These are phyloP conservation scores for Pogonophryne albipinna DNA, from an alignment of 2,797 vertebrate species.

Conservation along the genomic window DNA sequence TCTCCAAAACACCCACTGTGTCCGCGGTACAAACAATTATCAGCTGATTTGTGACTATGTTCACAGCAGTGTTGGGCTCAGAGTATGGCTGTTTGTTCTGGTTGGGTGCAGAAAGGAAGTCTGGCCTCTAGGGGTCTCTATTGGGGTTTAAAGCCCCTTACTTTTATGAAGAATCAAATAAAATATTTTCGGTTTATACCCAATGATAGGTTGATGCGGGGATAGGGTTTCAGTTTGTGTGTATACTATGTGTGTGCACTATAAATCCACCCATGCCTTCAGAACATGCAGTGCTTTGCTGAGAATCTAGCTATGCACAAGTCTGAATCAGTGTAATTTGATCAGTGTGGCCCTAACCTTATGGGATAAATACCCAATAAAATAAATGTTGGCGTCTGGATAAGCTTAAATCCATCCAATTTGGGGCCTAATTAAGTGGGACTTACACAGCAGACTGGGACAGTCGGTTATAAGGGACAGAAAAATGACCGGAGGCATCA, in stretches of 20 bases:
- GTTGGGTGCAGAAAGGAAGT: slow-evolving; percentile 12
- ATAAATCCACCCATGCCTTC: slow-evolving; percentile 17
- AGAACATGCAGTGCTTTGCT: slow-evolving; percentile 32
- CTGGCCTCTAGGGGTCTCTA: slow-evolving; percentile 44
- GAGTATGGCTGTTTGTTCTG: not conserved
- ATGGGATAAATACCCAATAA: slow-evolving; percentile 77
- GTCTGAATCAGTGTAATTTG: slow-evolving; percentile 71
- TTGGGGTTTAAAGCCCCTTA: not conserved
- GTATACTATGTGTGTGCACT: not conserved
- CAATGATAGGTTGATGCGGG: slow-evolving; percentile 3
- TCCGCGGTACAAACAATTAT: not conserved
- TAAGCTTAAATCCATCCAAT: slow-evolving; percentile 81
- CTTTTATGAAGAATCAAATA: slow-evolving; percentile 28
- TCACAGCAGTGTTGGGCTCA: not conserved
- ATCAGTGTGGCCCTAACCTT: slow-evolving; percentile 74
- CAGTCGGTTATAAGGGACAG: slow-evolving; percentile 69
- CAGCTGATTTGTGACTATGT: not conserved
- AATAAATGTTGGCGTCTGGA: slow-evolving; percentile 75
- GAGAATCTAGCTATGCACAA: slow-evolving; percentile 39
- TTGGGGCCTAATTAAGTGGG: slow-evolving; percentile 81
- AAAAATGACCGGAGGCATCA: slow-evolving; percentile 72
- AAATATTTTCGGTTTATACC: slow-evolving; percentile 20
- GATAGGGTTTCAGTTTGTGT: slow-evolving; percentile 9
- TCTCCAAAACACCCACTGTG: not conserved
- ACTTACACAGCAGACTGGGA: slow-evolving; percentile 74